Conservation (phyloP, 2,113 vertebrate species). For the Platanista minor region DNA sequence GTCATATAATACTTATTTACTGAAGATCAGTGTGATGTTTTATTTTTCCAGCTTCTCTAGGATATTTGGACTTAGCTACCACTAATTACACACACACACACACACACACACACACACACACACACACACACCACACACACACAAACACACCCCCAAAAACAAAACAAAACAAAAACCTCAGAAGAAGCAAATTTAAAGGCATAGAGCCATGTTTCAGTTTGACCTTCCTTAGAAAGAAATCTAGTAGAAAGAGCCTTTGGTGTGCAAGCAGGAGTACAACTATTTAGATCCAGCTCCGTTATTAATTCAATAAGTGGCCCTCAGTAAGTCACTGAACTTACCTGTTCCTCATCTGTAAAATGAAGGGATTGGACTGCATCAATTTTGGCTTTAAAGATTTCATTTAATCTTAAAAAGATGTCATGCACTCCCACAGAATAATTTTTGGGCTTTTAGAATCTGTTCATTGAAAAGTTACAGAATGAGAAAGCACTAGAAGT, state of each 20-base stretch:
- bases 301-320: background rate
- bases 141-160: background rate
- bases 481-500: background rate
- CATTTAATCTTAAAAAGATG: slow-evolving; percentile 5
- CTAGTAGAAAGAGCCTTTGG: background rate
- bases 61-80: background rate
- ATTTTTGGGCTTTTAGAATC: background rate
- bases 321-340: background rate
- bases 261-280: background rate
- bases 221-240: background rate
- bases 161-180: background rate
- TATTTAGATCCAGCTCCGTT: background rate
- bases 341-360: background rate
- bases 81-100: background rate
- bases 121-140: background rate
- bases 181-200: background rate
- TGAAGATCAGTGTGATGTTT: background rate
- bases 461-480: background rate
- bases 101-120: background rate
- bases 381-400: background rate
- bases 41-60: background rate
- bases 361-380: background rate
- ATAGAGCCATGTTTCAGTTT: background rate
- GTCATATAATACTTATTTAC: background rate
- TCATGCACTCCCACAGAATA: background rate